Base-by-base conservation (phyloP, 2,113 vertebrate species). In the Dascyllus trimaculatus region DNA sequence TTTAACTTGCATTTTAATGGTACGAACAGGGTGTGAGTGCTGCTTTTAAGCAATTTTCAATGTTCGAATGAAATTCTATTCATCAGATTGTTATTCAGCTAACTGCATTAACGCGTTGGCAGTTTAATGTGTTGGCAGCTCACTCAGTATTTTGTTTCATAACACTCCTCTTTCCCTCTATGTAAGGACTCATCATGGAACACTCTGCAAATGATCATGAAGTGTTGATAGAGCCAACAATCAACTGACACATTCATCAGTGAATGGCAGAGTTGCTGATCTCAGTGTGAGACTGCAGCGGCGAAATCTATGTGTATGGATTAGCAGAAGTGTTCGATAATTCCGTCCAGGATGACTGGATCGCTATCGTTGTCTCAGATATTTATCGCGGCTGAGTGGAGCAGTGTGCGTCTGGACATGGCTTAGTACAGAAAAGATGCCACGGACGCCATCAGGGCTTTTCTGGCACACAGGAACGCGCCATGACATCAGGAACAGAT, bases 401-500 rank as follows among this genome's bases (percentile, higher is more conserved):
- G 60, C 35, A 4, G 54, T 26, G 80, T 69, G 85, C 64, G 78
- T 67, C 66, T 85, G 80, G 79, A 79, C 72, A 58, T 51, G 78
- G 78, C 84, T 85, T 58, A 59, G 56, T 40, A 49, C 64, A 76
- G 89, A 53, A 72, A 80, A 64, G 84, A 86, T 80, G 82, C 82
- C 81, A 71, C 52, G n/a, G 71, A 88, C 65, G 60, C 82, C 86
- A 89, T 89, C 76, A 46, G 90, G 88, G 87, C 78, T 86, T 89
- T 91, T 89, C 82, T 92, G 92, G 90, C 90, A 86, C 83, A 82
- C 70, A 68, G 76, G 54, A 81, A 85, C n/a, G 59, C 48, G 71
- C 88, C 89, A 88, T 91, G 91, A 92, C 91, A 92, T 93, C 91
- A 85, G 91, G 89, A 93, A 89, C 91, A 93, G 92, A 93, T 93